Evolutionary conservation across 1,140 invertebrate species (phyloP), one percentile per base, ranked within the genome.

Genomic region (Melipona quadrifasciata): DNA sequence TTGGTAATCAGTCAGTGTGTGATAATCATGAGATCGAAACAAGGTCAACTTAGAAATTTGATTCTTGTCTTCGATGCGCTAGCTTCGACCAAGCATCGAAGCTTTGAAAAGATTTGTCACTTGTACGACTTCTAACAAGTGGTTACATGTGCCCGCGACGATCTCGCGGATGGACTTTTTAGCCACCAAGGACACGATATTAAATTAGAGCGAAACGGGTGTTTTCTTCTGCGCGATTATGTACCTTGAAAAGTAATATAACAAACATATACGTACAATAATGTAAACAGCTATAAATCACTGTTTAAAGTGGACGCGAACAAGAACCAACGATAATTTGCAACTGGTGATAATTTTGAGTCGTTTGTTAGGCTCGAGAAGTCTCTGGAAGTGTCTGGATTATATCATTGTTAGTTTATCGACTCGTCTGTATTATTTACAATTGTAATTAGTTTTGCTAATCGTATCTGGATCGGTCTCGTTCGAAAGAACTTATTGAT

Each of bases 121-220:
- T 90, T 72, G 39, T 91, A 84, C 11, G 91, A 89, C 88, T 91
- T 91, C 91, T 65, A 82, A 80, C 82, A 91, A 90, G 79, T 89
- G 86, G 76, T 89, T 89, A 87, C 73, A 86, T 77, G 74, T 80
- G 82, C 17, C 51, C 61, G 73, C 75, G 67, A 34, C 17, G 68
- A 72, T 51, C 64, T 80, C 39, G 51, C 16, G 61, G 72, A 83
- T 74, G 55, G 53, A 85, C 82, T 83, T 79, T 57, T 79, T 10
- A 21, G 51, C 70, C 78, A 24, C 73, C 89, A 85, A 90, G 85
- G 80, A 83, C 86, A 78, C 82, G 47, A 86, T 84, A 84, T 84
- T 84, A 84, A 71, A 84, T 84, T 84, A 84, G 24, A 77, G n/a
- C 24, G 34, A 76, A 77, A 77, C 24, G 57, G 16, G 27, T 51